These are phyloP conservation scores for Agrypnus murinus DNA, from an alignment of 2,888 invertebrate species.

Conservation along the genomic window DNA sequence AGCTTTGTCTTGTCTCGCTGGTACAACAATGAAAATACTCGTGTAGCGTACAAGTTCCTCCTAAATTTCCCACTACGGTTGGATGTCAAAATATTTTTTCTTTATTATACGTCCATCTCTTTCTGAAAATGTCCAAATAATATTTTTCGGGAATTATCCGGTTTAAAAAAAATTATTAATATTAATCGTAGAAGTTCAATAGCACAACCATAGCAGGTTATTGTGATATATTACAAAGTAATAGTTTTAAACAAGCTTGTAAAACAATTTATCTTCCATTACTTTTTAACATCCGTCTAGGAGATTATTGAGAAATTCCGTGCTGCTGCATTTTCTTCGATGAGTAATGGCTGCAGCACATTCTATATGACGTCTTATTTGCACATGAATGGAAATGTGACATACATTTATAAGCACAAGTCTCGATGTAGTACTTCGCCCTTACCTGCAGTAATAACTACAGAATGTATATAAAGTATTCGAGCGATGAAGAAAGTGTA, in stretches of 20 bases:
- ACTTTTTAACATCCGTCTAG: conserved; percentile 9
- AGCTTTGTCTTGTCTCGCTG: conserved; percentile 18
- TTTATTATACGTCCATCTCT: neutral
- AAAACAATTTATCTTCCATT: neutral
- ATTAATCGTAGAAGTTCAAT: too few species aligned
- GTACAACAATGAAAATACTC: neutral
- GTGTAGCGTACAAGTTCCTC: neutral
- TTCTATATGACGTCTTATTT: conserved; percentile 27
- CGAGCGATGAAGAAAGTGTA: conserved; percentile 1
- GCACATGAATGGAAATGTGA: conserved; percentile 31
- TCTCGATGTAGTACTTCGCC: neutral
- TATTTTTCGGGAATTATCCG: too few species aligned
- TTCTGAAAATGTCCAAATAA: too few species aligned
- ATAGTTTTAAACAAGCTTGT: neutral
- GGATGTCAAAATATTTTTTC: neutral
- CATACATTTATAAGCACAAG: conserved; percentile 23
- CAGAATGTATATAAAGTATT: conserved; percentile 15
- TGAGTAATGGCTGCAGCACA: conserved; percentile 27
- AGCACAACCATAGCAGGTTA: neutral
- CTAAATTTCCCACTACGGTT: neutral
- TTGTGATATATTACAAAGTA: conserved; percentile 1
- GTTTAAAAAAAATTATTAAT: too few species aligned
- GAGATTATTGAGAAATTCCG: conserved; percentile 17
- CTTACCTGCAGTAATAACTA: conserved; percentile 20
- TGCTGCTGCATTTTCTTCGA: conserved; percentile 28